Conservation (phyloP, 1,140 invertebrate species). For the Caerostris extrusa region DNA sequence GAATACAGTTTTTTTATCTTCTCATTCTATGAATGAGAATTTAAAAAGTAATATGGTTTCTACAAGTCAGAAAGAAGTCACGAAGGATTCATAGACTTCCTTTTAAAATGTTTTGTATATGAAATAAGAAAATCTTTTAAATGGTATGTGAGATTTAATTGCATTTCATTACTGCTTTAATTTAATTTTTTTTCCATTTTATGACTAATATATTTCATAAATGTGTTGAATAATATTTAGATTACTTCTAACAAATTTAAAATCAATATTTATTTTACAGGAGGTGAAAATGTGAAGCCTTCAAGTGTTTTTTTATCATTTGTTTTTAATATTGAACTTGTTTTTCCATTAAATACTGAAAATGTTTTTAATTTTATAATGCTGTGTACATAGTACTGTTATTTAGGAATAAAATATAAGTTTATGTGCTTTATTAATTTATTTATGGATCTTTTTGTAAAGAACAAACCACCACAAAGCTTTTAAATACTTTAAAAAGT, state of each 20-base stretch:
- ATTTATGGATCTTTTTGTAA: no score
- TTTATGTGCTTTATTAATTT: constrained; percentile 51
- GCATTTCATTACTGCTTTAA: no score
- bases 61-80: constrained; percentile 12
- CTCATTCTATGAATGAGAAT: constrained; percentile 27
- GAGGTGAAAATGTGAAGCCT: constrained; percentile 16
- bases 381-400: constrained; percentile 56
- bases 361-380: constrained; percentile 64
- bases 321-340: constrained; percentile 49
- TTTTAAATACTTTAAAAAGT: no score
- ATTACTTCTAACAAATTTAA: background rate
- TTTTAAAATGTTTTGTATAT: constrained; percentile 33
- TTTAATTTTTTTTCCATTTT: no score
- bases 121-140: constrained; percentile 15
- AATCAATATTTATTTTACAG: background rate
- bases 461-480: no score
- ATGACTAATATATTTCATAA: no score
- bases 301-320: constrained; percentile 42
- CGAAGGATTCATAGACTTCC: constrained; percentile 52
- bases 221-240: no score
- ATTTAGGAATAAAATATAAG: constrained; percentile 45
- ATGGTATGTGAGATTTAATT: constrained; percentile 34
- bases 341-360: constrained; percentile 12
- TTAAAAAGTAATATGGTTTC: constrained; percentile 33
- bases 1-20: background rate